Percentiles rank a stretch among this genome's conserved stretches.
Conservation (phyloP, 2,113 vertebrate species). For the Psittacula cyanocephala region DNA sequence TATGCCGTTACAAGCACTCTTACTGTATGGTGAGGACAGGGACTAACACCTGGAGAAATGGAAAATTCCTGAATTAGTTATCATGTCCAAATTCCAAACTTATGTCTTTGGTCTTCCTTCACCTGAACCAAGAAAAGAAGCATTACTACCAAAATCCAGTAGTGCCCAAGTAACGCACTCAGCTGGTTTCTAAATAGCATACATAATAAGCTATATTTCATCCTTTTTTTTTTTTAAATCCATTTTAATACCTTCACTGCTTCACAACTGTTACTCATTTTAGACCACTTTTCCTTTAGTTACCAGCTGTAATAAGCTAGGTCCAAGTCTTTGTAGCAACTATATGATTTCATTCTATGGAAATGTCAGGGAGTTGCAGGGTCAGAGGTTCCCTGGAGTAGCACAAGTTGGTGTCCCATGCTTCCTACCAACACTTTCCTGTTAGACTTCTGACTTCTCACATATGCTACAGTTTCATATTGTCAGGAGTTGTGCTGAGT, state of each 20-base stretch:
- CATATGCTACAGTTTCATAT: rapidly evolving
- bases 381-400: rapidly evolving
- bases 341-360: neutral
- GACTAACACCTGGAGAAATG: neutral
- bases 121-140: neutral
- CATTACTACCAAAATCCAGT: neutral
- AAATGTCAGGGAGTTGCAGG: rapidly evolving
- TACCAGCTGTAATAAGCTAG: neutral
- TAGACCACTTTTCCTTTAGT: neutral
- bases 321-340: neutral
- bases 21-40: neutral
- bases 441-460: neutral
- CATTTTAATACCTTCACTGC: neutral
- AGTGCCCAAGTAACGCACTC: neutral
- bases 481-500: rapidly evolving
- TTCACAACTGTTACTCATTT: neutral
- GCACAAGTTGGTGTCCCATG: rapidly evolving
- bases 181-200: neutral
- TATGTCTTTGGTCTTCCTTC: neutral
- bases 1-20: neutral
- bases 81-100: neutral
- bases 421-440: neutral
- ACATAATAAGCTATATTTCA: rapidly evolving
- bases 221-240: neutral
- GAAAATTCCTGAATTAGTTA: neutral